Base-by-base conservation (phyloP, 2,888 invertebrate species). In the Xestia ashworthii region DNA sequence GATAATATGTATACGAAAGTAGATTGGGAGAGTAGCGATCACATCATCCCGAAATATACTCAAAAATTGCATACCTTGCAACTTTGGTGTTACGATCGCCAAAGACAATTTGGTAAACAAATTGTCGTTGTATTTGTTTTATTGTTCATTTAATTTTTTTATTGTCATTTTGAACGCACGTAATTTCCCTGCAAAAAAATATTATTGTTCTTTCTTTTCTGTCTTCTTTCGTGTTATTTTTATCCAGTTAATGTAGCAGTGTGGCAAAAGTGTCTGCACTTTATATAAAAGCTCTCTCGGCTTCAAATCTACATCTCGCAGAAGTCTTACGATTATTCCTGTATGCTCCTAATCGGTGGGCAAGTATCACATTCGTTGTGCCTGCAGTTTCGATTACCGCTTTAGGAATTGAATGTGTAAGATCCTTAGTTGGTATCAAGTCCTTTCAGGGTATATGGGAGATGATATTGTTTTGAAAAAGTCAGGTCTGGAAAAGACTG, bases 221-320 rank as follows among this genome's bases (percentile, higher is more conserved):
- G 41, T 41, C 41, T 41, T 41, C 6, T 41, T 41, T 5, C 9
- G 14, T 32, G 12, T 11, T 9, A 55, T 55, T 44, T 74, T 25
- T 41, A 60, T 32, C 22, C 1, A 12, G 6, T 41, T 11, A n/a
- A 32, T n/a, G 5, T 14, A 32, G 41, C 32, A 41, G 9, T n/a
- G 1, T 0, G 0, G n/a, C 16, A 32, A 58, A 65, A 71, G 6
- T 41, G 22, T 16, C 6, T 66, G 55, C 81, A 78, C 74, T 81
- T 41, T 75, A 32, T 50, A 14, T 58, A 68, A 74, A 66, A 82
- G 76, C 69, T 22, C 19, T 44, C 55, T 65, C 48, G 19, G n/a
- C 55, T 69, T 76, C 64, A 50, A 50, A 82, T 82, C 80, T 80
- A 50, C 25, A 81, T 80, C 76, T 68, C 38, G 22, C 32, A 5